phyloP scores from a whole-genome alignment of 2,797 vertebrate genomes.

The Betta splendens region DNA sequence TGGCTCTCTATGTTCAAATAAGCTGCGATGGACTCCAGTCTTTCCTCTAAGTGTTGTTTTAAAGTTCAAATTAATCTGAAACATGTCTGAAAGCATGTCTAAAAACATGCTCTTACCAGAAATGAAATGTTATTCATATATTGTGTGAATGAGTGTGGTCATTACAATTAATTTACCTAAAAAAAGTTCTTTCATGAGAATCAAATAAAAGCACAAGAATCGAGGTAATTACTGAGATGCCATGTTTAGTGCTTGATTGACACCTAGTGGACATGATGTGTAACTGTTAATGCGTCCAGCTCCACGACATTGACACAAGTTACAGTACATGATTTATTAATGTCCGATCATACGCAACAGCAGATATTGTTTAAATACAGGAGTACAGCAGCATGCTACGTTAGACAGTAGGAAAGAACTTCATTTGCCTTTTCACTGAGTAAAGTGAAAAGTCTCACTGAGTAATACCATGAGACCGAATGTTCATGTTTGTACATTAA shows the following conservation, averaged over 20 bases:
- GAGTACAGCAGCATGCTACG: background rate
- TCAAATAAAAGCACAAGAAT: background rate
- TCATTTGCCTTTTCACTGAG: background rate
- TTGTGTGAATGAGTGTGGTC: too few species aligned
- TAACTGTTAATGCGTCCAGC: constrained; percentile 4
- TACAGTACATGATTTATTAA: constrained; percentile 32
- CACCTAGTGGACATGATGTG: constrained; percentile 50
- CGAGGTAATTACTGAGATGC: background rate
- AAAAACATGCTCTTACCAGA: too few species aligned
- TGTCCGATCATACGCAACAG: constrained; percentile 7
- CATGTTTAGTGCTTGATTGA: constrained; percentile 35
- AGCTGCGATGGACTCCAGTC: constrained; percentile 35
- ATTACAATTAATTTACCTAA: too few species aligned
- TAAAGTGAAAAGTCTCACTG: background rate
- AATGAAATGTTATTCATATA: background rate
- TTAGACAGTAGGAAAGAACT: background rate
- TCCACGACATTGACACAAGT: background rate
- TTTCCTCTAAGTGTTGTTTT: constrained; percentile 32
- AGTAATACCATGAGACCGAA: too few species aligned
- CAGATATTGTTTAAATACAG: background rate
- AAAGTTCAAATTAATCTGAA: constrained; percentile 26
- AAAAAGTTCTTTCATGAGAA: too few species aligned
- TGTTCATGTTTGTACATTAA: too few species aligned
- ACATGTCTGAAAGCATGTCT: background rate
- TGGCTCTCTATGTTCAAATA: constrained; percentile 64